phyloP scores from a whole-genome alignment of 2,113 vertebrate genomes.

The Cyanoramphus novaezelandiae region DNA sequence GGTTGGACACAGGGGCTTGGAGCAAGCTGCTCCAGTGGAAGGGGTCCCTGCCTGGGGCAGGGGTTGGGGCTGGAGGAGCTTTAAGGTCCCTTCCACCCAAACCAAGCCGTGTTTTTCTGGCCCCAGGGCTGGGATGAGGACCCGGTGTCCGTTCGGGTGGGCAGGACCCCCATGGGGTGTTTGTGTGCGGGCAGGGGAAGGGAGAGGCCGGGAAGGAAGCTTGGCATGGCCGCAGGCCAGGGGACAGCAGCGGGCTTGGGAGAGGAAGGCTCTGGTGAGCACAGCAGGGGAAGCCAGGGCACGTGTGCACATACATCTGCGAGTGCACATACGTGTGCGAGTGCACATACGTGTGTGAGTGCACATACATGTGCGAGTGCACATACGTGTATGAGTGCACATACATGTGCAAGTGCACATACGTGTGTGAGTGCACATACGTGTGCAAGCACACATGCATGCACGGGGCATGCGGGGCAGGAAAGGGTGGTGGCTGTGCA shows the following conservation, averaged over 20 bases:
- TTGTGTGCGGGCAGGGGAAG: background rate
- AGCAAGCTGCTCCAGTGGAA: too few relatives aligned
- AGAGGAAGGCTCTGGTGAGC: background rate
- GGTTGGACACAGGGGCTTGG: too few relatives aligned
- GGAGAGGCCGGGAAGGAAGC: background rate
- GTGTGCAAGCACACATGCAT: too few relatives aligned
- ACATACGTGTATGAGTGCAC: too few relatives aligned
- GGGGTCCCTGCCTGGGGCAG: too few relatives aligned
- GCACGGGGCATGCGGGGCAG: background rate
- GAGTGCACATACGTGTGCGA: accelerated
- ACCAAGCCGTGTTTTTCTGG: background rate
- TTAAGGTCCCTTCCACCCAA: background rate
- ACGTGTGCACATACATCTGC: background rate
- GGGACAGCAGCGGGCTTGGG: background rate
- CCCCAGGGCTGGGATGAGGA: background rate
- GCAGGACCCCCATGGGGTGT: background rate
- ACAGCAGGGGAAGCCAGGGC: background rate
- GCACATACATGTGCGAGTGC: accelerated
- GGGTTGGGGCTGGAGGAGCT: background rate
- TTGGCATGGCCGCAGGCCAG: background rate
- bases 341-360: accelerated
- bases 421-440: too few relatives aligned
- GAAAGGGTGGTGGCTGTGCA: background rate
- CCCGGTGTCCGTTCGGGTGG: background rate
- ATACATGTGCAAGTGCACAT: accelerated